Percentiles rank a stretch among this genome's conserved stretches.
Evolutionary conservation across 2,797 vertebrate genomes (phyloP).

Genomic region (Poecilia picta): DNA sequence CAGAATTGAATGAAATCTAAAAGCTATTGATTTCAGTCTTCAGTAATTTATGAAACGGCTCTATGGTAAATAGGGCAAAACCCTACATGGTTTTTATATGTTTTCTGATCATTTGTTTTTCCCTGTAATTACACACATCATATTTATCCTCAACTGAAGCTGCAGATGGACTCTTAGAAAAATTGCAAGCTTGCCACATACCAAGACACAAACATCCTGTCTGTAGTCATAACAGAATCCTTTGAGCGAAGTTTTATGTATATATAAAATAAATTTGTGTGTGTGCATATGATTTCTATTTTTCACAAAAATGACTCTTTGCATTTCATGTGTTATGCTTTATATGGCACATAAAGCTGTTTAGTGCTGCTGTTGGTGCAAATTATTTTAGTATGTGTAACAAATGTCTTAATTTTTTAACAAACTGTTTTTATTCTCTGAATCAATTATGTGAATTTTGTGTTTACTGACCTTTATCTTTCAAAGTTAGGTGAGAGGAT

Average conservation of each 20-base stretch:
- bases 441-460: too few relatives aligned
- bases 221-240: background rate
- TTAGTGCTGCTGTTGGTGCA: background rate
- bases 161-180: background rate
- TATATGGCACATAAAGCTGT: background rate
- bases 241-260: background rate
- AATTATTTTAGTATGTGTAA: background rate
- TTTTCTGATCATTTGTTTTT: background rate
- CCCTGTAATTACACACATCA: background rate
- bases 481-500: background rate
- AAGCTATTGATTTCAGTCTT: constrained; percentile 9
- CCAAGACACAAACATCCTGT: background rate
- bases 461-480: background rate
- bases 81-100: background rate
- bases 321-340: background rate
- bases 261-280: too few relatives aligned
- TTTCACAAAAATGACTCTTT: background rate
- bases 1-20: background rate
- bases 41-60: background rate
- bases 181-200: background rate
- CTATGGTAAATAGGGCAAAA: background rate
- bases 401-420: background rate
- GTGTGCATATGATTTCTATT: background rate
- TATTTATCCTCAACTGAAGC: background rate
- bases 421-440: background rate